Evolutionary conservation across 2,113 vertebrate genomes (phyloP).

Genomic region (Cryptoleucopteryx plumbea): DNA sequence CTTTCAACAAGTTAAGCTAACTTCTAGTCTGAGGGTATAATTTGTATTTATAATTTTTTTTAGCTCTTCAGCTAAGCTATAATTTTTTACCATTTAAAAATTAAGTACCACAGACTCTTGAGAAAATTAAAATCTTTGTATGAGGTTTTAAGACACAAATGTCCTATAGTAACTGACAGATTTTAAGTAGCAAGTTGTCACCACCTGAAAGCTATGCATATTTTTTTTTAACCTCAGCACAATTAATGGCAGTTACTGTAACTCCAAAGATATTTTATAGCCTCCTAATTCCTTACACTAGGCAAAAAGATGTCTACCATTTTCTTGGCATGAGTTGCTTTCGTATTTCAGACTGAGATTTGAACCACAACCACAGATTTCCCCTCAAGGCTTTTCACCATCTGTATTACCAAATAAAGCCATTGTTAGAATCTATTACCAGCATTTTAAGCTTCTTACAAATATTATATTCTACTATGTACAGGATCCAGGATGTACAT

Average conservation of each 20-base stretch:
- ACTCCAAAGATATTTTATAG: neutral
- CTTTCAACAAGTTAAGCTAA: neutral
- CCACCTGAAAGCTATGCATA: neutral
- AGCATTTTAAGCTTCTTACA: neutral
- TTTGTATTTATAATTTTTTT: neutral
- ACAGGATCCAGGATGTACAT: neutral
- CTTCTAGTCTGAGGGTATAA: neutral
- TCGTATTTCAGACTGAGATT: neutral
- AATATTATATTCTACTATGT: accelerated
- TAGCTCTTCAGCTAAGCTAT: neutral
- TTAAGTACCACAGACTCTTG: neutral
- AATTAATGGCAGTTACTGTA: neutral
- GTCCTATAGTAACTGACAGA: neutral
- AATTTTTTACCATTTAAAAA: neutral
- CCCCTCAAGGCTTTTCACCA: neutral
- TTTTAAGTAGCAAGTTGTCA: neutral
- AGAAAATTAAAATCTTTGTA: neutral
- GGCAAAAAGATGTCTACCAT: neutral
- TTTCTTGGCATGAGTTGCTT: neutral
- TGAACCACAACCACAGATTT: neutral
- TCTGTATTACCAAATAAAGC: neutral
- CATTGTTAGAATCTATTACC: neutral
- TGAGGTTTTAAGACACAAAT: neutral
- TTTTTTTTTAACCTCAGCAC: neutral
- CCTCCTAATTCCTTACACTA: neutral